Evolutionary conservation across 2,888 invertebrate genomes (phyloP).

Genomic region (Rhingia rostrata): DNA sequence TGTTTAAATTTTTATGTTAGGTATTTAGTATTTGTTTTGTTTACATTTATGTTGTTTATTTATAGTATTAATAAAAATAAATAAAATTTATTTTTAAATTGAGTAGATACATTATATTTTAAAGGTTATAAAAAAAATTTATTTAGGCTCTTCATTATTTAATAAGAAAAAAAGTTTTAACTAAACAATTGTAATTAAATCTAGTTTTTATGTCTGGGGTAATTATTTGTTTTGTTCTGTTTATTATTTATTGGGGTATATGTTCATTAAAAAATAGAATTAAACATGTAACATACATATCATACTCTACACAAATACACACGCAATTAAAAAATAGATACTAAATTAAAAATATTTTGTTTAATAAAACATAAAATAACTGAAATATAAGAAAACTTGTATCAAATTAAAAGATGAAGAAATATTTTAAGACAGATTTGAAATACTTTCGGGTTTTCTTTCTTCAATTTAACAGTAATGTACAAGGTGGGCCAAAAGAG

Average conservation of each 20-base stretch:
- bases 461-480: no score
- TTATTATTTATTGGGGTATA: slow-evolving; percentile 26
- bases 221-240: slow-evolving; percentile 60
- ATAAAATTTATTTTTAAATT: slow-evolving; percentile 66
- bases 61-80: slow-evolving; percentile 67
- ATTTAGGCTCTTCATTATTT: slow-evolving; percentile 74
- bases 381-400: slow-evolving; percentile 10
- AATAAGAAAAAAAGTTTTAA: slow-evolving; percentile 72
- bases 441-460: no score
- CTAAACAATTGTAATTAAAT: slow-evolving; percentile 37
- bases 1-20: slow-evolving; percentile 69
- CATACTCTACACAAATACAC: slow-evolving; percentile 74
- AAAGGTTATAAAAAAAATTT: slow-evolving; percentile 14
- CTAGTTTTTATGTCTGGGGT: slow-evolving; percentile 35
- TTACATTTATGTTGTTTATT: slow-evolving; percentile 69
- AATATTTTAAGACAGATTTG: background rate
- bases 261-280: slow-evolving; percentile 55
- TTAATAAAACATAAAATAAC: slow-evolving; percentile 20
- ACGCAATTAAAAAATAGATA: slow-evolving; percentile 56
- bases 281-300: slow-evolving; percentile 62
- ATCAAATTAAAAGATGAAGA: slow-evolving; percentile 30
- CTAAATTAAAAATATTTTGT: slow-evolving; percentile 18
- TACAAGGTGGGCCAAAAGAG: no score
- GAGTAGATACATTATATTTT: slow-evolving; percentile 29
- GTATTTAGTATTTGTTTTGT: slow-evolving; percentile 68